phyloP scores from a whole-genome alignment of 2,797 vertebrate genomes.

The Onychomys leucogaster region DNA sequence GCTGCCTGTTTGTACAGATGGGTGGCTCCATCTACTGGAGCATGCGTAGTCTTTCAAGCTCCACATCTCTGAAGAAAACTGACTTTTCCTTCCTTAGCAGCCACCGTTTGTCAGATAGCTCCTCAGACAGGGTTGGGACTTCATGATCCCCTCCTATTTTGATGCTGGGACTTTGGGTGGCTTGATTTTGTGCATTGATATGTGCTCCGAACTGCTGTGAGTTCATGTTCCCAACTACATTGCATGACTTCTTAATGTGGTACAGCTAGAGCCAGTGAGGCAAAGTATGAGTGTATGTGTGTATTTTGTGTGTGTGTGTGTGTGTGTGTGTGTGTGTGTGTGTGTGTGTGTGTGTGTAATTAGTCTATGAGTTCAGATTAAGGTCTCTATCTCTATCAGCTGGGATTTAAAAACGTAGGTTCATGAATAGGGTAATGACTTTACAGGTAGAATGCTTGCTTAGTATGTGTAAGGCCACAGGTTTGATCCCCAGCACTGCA shows the following conservation, averaged over 20 bases:
- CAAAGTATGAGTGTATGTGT: neutral
- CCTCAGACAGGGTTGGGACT: neutral
- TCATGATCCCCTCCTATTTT: neutral
- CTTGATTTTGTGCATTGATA: neutral
- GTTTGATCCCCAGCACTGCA: neutral
- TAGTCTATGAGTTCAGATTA: neutral
- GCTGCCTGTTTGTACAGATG: neutral
- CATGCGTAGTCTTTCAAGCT: neutral
- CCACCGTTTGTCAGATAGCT: neutral
- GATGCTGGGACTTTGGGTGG: neutral
- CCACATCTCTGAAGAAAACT: neutral
- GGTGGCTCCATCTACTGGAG: neutral
- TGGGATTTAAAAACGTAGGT: neutral
- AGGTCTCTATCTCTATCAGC: neutral
- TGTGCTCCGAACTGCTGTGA: neutral
- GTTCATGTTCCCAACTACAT: neutral
- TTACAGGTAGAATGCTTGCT: neutral
- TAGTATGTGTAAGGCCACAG: neutral
- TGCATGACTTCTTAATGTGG: neutral
- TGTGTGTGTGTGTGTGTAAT: neutral
- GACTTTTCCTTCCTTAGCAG: neutral
- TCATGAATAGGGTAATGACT: neutral
- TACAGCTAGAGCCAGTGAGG: neutral
- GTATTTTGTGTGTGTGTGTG: no score
- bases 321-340: no score